Evolutionary conservation across 1,140 invertebrate species (phyloP).

Genomic region (Drosophila equinoxialis): DNA sequence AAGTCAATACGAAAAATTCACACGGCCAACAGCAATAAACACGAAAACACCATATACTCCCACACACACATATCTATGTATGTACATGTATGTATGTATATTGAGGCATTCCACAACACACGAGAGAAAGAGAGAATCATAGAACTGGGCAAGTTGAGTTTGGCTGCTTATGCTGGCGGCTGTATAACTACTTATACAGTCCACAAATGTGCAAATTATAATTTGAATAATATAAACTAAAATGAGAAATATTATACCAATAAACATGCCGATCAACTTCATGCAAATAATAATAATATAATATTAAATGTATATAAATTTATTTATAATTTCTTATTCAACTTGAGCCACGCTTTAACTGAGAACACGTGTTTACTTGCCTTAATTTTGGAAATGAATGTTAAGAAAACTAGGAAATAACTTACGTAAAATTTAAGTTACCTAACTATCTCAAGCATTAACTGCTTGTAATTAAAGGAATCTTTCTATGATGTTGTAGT

Average conservation of each 20-base stretch:
- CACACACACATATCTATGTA: constrained; percentile 29
- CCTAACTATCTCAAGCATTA: no score
- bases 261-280: not conserved
- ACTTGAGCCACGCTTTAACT: no score
- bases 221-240: not conserved
- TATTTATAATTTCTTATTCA: no score
- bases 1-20: constrained; percentile 73
- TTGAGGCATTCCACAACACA: constrained; percentile 8
- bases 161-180: constrained; percentile 23
- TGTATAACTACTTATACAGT: constrained; percentile 14
- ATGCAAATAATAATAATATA: no score
- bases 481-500: no score
- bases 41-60: constrained; percentile 13
- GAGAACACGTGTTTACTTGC: no score
- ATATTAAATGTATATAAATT: no score
- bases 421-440: no score
- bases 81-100: constrained; percentile 8
- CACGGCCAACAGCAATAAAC: constrained; percentile 51
- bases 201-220: constrained; percentile 17
- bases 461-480: no score
- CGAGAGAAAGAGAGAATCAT: not conserved
- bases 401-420: no score
- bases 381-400: no score
- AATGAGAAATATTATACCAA: not conserved
- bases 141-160: constrained; percentile 8